These are phyloP conservation scores for Apis cerana DNA, from an alignment of 1,140 invertebrate species.

Conservation along the genomic window DNA sequence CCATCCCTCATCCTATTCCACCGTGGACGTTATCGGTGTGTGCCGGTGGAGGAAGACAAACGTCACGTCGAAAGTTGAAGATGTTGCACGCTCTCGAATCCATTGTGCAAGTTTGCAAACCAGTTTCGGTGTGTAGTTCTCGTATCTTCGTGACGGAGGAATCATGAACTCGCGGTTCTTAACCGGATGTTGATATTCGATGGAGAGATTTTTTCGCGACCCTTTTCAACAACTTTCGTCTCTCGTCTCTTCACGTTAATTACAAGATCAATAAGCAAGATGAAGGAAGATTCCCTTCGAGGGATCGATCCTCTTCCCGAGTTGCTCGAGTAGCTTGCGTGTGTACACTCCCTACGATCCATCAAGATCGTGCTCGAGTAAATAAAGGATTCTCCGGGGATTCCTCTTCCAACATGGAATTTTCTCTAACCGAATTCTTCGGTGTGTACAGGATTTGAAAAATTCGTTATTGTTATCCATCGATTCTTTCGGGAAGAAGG, in stretches of 20 bases:
- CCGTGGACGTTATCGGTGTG: neutral
- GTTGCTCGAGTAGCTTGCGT: neutral
- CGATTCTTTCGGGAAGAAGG: too few species aligned
- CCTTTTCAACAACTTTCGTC: neutral
- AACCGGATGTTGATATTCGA: neutral
- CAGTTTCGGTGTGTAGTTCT: neutral
- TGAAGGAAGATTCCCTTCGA: neutral
- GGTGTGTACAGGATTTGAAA: too few species aligned
- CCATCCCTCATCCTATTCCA: neutral
- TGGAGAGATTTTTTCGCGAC: too few species aligned
- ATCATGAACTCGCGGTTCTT: neutral
- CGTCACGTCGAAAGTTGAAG: slow-evolving; percentile 13
- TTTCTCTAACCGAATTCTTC: neutral
- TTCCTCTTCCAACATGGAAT: neutral
- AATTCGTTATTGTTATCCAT: too few species aligned
- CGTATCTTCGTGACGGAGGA: too few species aligned
- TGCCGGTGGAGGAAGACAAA: neutral
- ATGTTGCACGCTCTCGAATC: neutral
- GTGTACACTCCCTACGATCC: neutral
- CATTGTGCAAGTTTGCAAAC: neutral
- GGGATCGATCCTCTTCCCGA: neutral
- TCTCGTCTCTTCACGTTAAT: neutral
- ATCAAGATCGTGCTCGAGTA: neutral
- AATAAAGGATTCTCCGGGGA: neutral
- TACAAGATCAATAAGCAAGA: slow-evolving; percentile 6